Evolutionary conservation across 2,888 invertebrate species (phyloP), one percentile per base, ranked within the genome.

Genomic region (Eupithecia pulchellata): DNA sequence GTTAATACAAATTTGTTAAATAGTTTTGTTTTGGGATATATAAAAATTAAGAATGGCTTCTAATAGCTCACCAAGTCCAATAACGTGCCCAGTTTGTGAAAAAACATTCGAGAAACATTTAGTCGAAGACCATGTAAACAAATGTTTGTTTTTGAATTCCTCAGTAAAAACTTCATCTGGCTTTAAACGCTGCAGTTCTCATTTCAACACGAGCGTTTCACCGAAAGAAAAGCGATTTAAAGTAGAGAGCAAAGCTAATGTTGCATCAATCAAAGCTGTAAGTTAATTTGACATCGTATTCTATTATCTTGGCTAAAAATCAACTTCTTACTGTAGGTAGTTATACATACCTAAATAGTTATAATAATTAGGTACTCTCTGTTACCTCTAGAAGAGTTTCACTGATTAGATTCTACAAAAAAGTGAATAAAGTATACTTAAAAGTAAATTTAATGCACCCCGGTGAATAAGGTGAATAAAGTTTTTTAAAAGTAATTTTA

Each of bases 81-180:
- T 92, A 65, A 71, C 84, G 63, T 97, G 97, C 86, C 97, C 97
- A 1, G 93, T 97, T 68, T 97, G 97, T 85, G 91, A 88, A 68
- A 95, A 95, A 84, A 80, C 84, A 32, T 96, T 95, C 88, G 79
- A 91, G 29, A 80, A 89, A 64, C 78, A 85, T 25, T 79, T 91
- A 36, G 96, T 97, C 69, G 96, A 97, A 86, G 89, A 91, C 75
- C 97, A 97, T 84, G 97, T 95, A 0, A 96, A 96, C 82, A 96
- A 95, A 85, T 97, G 97, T 86, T 92, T 97, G 78, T 97, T 97
- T 90, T 87, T 97, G 39, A 96, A 96, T 77, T 82, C 87, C 36
- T 67, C 80, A 8, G 72, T 60, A 58, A 68, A 55, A n/a, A 57
- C 27, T 29, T 57, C 57, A 20, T 30, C 30, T 25, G n/a, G 5